phyloP scores from a whole-genome alignment of 37 sponge, comb jelly and placozoan species.

The Geodia barretti region DNA sequence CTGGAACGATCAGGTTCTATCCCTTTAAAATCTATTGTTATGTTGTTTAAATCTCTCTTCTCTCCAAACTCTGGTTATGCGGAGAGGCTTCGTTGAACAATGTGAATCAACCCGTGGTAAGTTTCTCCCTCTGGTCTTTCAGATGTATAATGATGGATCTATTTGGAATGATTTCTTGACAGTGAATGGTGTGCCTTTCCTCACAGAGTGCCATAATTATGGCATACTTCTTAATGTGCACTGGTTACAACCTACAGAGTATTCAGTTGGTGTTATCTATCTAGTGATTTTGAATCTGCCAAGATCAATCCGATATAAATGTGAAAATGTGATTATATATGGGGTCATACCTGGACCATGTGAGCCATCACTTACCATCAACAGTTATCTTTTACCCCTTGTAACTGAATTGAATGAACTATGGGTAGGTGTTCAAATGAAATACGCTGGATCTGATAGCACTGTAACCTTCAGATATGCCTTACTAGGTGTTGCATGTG shows the following conservation, averaged over 20 bases:
- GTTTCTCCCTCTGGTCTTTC: neutral
- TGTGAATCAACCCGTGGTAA: neutral
- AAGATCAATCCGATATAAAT: constrained; percentile 14
- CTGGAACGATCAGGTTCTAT: neutral
- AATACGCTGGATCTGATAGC: neutral
- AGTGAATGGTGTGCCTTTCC: neutral
- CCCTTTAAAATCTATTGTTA: neutral
- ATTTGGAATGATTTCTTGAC: constrained; percentile 18
- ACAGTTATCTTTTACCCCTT: constrained; percentile 22
- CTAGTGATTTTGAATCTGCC: constrained; percentile 29
- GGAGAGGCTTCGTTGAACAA: neutral
- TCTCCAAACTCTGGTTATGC: neutral
- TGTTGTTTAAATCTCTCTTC: neutral
- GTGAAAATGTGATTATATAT: constrained; percentile 21
- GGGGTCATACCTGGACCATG: constrained; percentile 38
- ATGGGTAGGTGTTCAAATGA: constrained; percentile 20
- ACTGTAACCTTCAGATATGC: constrained; percentile 6
- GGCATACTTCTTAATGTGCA: constrained; percentile 25
- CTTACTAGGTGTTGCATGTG: constrained; percentile 37
- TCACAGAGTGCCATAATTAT: neutral
- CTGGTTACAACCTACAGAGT: constrained; percentile 23
- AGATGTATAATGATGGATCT: constrained; percentile 7
- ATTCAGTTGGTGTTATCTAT: constrained; percentile 32
- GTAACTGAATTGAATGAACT: constrained; percentile 20
- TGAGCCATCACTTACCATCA: constrained; percentile 22